Evolutionary conservation across 2,797 vertebrate species (phyloP).

Genomic region (Distichodus sexfasciatus): DNA sequence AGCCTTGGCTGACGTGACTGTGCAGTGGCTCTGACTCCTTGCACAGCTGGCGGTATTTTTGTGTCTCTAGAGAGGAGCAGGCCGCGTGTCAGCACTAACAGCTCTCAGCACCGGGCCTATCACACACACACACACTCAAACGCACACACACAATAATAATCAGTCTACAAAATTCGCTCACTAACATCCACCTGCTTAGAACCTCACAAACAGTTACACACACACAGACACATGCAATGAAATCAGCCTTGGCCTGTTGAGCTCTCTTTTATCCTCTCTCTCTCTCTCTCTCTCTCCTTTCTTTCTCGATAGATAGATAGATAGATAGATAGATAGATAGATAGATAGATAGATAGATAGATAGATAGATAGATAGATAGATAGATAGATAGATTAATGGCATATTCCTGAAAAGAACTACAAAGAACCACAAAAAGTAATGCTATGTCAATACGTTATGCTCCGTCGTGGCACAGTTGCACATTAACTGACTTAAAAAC

Average conservation of each 20-base stretch:
- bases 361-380: too few species aligned
- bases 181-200: slow-evolving; percentile 23
- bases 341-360: too few species aligned
- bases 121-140: slow-evolving; percentile 14
- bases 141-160: slow-evolving; percentile 8
- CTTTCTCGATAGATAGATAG: neutral
- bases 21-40: slow-evolving; percentile 57
- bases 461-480: too few species aligned
- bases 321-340: too few species aligned
- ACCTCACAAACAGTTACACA: slow-evolving; percentile 9
- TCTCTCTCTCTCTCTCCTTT: neutral
- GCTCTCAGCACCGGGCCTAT: slow-evolving; percentile 16
- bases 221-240: slow-evolving; percentile 9
- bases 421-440: too few species aligned
- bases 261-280: neutral
- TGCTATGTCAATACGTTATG: too few species aligned
- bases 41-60: slow-evolving; percentile 56
- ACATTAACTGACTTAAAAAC: too few species aligned
- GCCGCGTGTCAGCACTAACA: slow-evolving; percentile 43
- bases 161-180: too few species aligned
- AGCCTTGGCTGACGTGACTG: slow-evolving; percentile 17
- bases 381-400: too few species aligned
- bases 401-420: too few species aligned
- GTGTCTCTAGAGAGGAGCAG: slow-evolving; percentile 44
- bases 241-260: neutral